Evolutionary conservation across 2,888 invertebrate species (phyloP).

Genomic region (Candidula unifasciata): DNA sequence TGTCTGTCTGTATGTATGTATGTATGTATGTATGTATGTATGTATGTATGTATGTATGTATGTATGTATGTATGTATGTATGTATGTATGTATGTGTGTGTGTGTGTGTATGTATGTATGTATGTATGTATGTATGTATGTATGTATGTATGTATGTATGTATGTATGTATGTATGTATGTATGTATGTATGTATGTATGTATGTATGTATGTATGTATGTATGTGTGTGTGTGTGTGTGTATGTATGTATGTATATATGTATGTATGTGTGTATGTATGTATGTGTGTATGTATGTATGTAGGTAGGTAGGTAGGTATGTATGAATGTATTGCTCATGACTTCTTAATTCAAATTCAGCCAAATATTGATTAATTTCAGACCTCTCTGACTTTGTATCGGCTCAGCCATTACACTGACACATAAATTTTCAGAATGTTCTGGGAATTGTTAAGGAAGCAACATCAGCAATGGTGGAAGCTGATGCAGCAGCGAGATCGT

Average conservation of each 20-base stretch:
- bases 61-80: conserved; percentile 23
- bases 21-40: conserved; percentile 34
- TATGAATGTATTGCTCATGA: no score
- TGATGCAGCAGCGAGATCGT: no score
- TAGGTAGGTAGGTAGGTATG: no score
- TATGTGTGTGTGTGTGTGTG: conserved; percentile 2
- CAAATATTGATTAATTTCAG: no score
- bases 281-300: no score
- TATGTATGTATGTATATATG: no score
- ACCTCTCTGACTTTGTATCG: no score
- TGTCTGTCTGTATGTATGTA: conserved; percentile 27
- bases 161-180: background rate
- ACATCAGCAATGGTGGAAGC: no score
- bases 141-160: background rate
- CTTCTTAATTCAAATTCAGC: no score
- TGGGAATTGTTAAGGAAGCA: no score
- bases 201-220: background rate
- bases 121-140: background rate
- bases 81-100: conserved; percentile 1
- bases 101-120: background rate
- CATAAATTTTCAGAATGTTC: no score
- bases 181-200: background rate
- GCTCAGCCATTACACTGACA: no score
- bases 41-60: conserved; percentile 10
- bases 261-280: conserved; percentile 8